phyloP scores from a whole-genome alignment of 2,113 vertebrate species.

The Engraulis encrasicolus region DNA sequence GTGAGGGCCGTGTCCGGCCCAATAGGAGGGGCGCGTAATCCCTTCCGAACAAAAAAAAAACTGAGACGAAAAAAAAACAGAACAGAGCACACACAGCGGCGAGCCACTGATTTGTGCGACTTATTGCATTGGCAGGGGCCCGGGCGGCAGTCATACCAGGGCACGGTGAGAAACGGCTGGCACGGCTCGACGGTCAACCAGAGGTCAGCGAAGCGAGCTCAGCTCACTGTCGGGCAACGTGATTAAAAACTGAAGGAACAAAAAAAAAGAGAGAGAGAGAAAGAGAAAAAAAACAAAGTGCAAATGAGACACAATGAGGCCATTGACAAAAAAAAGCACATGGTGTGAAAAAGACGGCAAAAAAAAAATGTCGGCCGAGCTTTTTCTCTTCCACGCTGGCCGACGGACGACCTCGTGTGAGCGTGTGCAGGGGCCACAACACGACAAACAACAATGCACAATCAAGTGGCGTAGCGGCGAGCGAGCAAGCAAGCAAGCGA shows the following conservation, averaged over 20 bases:
- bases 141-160: conserved; percentile 48
- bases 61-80: not conserved
- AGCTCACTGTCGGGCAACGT: not conserved
- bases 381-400: not conserved
- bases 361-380: not conserved
- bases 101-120: conserved; percentile 47
- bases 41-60: conserved; percentile 65
- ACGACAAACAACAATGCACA: not conserved
- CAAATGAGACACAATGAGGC: conserved; percentile 18
- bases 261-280: no score
- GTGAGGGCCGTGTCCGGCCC: conserved; percentile 77
- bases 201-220: not conserved
- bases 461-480: not conserved
- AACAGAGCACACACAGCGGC: not conserved
- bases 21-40: conserved; percentile 78
- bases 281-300: not conserved
- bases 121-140: conserved; percentile 67
- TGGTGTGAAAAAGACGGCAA: not conserved
- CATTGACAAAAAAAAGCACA: conserved; percentile 1
- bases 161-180: conserved; percentile 51
- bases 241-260: no score
- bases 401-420: not conserved
- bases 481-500: no score
- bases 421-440: not conserved
- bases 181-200: not conserved